Base-by-base conservation (phyloP, 2,113 vertebrate species). In the Talpa occidentalis region DNA sequence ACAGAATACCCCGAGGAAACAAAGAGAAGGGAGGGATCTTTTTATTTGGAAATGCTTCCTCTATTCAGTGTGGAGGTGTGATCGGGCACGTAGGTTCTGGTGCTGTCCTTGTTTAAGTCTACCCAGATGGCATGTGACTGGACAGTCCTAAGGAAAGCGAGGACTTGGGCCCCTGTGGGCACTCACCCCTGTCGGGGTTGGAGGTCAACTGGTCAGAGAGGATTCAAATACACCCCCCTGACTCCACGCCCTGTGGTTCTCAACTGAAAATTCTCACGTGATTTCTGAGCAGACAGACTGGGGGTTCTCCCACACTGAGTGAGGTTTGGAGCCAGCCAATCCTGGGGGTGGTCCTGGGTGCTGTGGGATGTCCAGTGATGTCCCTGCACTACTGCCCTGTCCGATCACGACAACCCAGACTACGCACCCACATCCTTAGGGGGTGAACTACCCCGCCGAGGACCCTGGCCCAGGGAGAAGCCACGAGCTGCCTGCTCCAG, bases 221-320 rank as follows among this genome's bases (percentile, higher is more conserved):
- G 76, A 17, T 0, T 24, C 37, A 0, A 2, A 0, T 0, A 0
- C 0, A 5, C 3, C 26, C 24, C 11, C 12, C 49, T 11, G 12
- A 3, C 44, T 44, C 4, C 5, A 3, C 3, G 5, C 10, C 9
- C 28, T 1, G 1, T 4, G 59, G 7, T 24, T 9, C 1, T 54
- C 10, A 5, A 0, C 28, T 35, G 3, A 40, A 64, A 35, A 30
- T 47, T 32, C 15, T 32, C 40, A 30, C 9, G 2, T 0, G n/a
- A 24, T 28, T 60, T 74, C 28, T 2, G 1, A 16, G 10, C 22
- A 7, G 0, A 2, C n/a, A n/a, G n/a, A n/a, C n/a, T n/a, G n/a
- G n/a, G n/a, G n/a, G n/a, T n/a, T n/a, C n/a, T n/a, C n/a, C 12
- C 0, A 4, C 16, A 6, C 44, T 2, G 0, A 54, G 6, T n/a